Conservation (phyloP, 1,140 invertebrate genomes). For the Sipha flava region DNA sequence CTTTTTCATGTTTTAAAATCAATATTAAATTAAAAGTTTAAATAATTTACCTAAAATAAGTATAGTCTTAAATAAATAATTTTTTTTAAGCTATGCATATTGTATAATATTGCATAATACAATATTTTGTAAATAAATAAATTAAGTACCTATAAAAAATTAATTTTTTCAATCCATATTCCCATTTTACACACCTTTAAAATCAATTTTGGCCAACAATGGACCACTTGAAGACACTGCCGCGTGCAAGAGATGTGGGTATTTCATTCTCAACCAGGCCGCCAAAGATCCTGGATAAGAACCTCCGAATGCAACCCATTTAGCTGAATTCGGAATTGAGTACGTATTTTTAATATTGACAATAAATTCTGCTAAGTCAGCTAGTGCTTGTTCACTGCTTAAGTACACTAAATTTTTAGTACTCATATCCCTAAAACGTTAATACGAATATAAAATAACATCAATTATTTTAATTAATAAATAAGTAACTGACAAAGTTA, state of each 20-base stretch:
- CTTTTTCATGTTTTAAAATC: no score
- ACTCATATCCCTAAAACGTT: slow-evolving; percentile 57
- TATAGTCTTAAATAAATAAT: no score
- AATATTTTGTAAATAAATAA: no score
- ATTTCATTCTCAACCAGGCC: slow-evolving; percentile 82
- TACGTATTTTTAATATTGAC: slow-evolving; percentile 55
- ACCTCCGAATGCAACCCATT: slow-evolving; percentile 88
- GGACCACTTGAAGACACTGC: slow-evolving; percentile 84
- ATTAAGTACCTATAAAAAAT: no score
- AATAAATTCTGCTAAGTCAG: slow-evolving; percentile 78
- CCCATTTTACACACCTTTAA: slow-evolving; percentile 51
- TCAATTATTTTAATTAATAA: no score
- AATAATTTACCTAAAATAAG: no score
- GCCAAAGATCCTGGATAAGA: slow-evolving; percentile 85
- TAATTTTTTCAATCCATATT: no score
- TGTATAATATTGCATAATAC: no score
- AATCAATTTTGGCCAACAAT: slow-evolving; percentile 72
- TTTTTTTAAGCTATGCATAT: no score
- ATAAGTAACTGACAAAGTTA: no score
- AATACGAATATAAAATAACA: background rate
- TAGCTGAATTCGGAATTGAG: slow-evolving; percentile 54
- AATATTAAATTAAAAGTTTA: no score
- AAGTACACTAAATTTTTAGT: slow-evolving; percentile 69
- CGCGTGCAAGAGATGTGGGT: slow-evolving; percentile 77
- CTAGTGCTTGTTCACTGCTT: slow-evolving; percentile 77